Evolutionary conservation across 2,888 invertebrate genomes (phyloP), one percentile per base, ranked within the genome.

Genomic region (Agrotis exclamationis): DNA sequence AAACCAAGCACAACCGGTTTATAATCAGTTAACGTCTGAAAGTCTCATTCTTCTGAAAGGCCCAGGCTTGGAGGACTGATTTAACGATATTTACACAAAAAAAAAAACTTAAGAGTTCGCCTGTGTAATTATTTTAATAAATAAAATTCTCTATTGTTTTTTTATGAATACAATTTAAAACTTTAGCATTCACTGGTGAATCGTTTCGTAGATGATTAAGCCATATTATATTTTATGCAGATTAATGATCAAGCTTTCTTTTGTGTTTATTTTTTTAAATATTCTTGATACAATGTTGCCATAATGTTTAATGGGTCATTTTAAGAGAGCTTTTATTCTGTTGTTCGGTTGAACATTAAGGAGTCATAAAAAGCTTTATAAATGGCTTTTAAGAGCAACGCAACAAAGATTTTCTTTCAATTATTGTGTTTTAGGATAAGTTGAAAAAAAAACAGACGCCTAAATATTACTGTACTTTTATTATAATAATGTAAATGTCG

Each of bases 281-380:
- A 39, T 63, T 54, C 60, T 54, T 56, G 4, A 47, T 53, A 58
- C 39, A 60, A 47, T 64, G 39, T 20, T 64, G 28, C n/a, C 54
- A 62, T 70, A 74, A 80, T 48, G 50, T 53, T 66, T 53, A 79
- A 76, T 70, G 70, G 66, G 39, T 51, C 62, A 53, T 72, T 65
- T 63, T 60, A 65, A 54, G 51, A 77, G 44, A 47, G 56, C 53
- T 82, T 68, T 79, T 63, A 39, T 74, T 74, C 51, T 44, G 22
- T 70, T 80, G 70, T 79, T 82, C 22, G 20, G 48, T 63, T 24
- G 63, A 59, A 63, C 58, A 82, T 80, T 82, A 70, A 57, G 53
- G n/a, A 28, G 39, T 45, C 16, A 69, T 77, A 68, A 81, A 75
- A 71, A 75, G 16, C 18, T 33, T 20, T 51, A 47, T 47, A 64